Base-by-base conservation (phyloP, 2,113 vertebrate genomes). In the Eubucco bourcierii region DNA sequence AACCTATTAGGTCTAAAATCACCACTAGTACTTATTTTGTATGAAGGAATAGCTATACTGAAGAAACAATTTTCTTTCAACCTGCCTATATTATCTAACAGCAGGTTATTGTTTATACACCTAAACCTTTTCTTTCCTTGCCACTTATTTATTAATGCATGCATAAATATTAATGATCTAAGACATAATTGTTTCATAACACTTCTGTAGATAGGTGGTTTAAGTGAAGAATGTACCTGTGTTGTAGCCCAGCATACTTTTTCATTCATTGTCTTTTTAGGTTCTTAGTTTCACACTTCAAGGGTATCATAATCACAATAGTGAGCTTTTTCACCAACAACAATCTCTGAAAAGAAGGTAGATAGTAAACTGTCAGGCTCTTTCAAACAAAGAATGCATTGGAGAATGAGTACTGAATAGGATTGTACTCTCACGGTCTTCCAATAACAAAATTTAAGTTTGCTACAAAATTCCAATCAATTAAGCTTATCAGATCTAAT, bases 361-460 rank as follows among this genome's bases (percentile, higher is more conserved):
- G 70, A 85, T 90, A 82, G 58, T 80, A 90, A 93, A 73, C 80
- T 18, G 19, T 63, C 52, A 85, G 81, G 59, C 75, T 90, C 28
- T 80, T 70, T 83, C 93, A 72, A 80, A 83, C 86, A 94, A 94
- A 95, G 80, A 90, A 87, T 76, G 77, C 31, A 59, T 65, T 7
- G 28, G 88, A 47, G 37, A 82, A 96, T 78, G 90, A 91, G 73
- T 86, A 90, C 93, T 95, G 84, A 93, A 93, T 80, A 80, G 58
- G 60, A 86, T 87, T 92, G 65, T 76, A 46, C 67, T 92, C 76
- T 92, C 60, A 50, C 84, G 73, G 75, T 93, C 89, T 94, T 92
- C 95, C 88, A 95, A 70, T 95, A 90, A 87, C 87, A 93, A 94
- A 76, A 87, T 84, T 91, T 8, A 89, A 71, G 31, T 90, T 94